Evolutionary conservation across 2,113 vertebrate species (phyloP).

Genomic region (Pelobates fuscus): DNA sequence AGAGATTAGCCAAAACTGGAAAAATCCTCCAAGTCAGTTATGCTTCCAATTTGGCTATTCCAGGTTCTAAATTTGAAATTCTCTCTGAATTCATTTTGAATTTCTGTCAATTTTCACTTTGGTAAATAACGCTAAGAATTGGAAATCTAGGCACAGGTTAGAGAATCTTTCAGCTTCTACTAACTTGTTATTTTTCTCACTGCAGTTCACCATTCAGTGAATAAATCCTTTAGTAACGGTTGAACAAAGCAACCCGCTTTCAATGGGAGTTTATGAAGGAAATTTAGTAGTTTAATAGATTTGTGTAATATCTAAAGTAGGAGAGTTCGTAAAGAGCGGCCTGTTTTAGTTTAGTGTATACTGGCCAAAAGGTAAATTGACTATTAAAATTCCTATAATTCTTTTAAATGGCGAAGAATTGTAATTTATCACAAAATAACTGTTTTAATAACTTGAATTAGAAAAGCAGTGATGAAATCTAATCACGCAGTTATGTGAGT

Average conservation of each 20-base stretch:
- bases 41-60: too few relatives aligned
- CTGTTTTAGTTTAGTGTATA: slow-evolving; percentile 46
- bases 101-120: too few relatives aligned
- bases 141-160: too few relatives aligned
- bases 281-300: slow-evolving; percentile 40
- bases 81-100: too few relatives aligned
- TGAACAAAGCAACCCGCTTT: neutral
- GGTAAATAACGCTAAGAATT: too few relatives aligned
- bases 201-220: too few relatives aligned
- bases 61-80: too few relatives aligned
- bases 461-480: slow-evolving; percentile 51
- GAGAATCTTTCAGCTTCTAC: too few relatives aligned
- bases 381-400: slow-evolving; percentile 53
- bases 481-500: slow-evolving; percentile 53
- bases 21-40: too few relatives aligned
- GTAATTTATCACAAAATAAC: slow-evolving; percentile 55
- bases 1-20: too few relatives aligned
- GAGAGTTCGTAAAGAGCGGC: slow-evolving; percentile 36
- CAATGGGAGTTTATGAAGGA: slow-evolving; percentile 47
- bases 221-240: too few relatives aligned
- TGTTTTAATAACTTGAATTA: slow-evolving; percentile 54
- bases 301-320: slow-evolving; percentile 26
- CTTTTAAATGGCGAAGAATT: slow-evolving; percentile 57
- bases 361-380: slow-evolving; percentile 55
- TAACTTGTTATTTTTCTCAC: too few relatives aligned